Conservation (phyloP, 2,888 invertebrate species). For the Pterobdella sp. region DNA sequence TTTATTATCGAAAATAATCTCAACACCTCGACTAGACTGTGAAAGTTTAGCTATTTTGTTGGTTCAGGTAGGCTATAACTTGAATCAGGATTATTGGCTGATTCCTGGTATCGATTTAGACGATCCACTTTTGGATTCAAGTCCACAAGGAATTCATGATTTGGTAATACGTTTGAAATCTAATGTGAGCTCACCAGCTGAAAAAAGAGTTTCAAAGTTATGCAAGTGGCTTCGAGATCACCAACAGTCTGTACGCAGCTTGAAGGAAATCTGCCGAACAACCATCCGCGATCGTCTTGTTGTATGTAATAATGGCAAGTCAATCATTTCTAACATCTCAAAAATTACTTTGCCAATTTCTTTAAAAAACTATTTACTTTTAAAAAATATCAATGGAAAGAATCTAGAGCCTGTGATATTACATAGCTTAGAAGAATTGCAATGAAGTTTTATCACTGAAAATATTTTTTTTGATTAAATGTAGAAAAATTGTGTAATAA, state of each 20-base stretch:
- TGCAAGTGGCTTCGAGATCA: constrained; percentile 35
- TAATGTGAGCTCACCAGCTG: constrained; percentile 21
- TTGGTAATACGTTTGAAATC: not conserved
- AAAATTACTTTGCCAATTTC: constrained; percentile 35
- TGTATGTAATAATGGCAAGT: constrained; percentile 23
- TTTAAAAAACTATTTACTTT: constrained; percentile 34
- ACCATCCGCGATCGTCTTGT: constrained; percentile 31
- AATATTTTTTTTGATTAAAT: not conserved
- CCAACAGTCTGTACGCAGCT: constrained; percentile 30
- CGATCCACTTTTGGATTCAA: not conserved
- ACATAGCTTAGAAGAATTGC: constrained; percentile 25
- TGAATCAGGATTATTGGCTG: constrained; percentile 37
- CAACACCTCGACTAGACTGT: constrained; percentile 37
- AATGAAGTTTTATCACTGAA: constrained; percentile 1
- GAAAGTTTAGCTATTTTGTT: constrained; percentile 36
- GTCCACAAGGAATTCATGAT: not conserved
- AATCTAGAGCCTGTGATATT: constrained; percentile 30
- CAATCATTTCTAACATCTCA: constrained; percentile 32
- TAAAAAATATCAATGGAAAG: constrained; percentile 30
- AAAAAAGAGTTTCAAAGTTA: constrained; percentile 34
- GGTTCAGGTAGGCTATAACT: constrained; percentile 36
- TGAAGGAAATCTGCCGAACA: constrained; percentile 34
- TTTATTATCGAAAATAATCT: constrained; percentile 34
- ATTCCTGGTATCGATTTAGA: constrained; percentile 10
- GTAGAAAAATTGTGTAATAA: not conserved